Conservation (phyloP, 2,113 vertebrate species). For the Perca flavescens region DNA sequence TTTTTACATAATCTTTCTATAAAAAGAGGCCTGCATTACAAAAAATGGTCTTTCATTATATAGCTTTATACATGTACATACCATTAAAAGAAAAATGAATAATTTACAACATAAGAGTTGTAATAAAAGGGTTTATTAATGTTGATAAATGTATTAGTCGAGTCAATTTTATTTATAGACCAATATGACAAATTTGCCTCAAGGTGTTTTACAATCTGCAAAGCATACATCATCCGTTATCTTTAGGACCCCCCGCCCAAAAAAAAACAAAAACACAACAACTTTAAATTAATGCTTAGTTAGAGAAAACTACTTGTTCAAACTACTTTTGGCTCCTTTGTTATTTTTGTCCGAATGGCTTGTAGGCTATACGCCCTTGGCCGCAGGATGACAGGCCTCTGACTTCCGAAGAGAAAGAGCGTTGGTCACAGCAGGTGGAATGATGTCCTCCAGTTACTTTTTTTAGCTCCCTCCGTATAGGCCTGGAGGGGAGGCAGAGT, state of each 20-base stretch:
- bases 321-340: not conserved
- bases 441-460: not conserved
- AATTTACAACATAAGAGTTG: not conserved
- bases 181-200: not conserved
- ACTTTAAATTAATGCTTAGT: not conserved
- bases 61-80: not conserved
- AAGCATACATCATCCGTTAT: not conserved
- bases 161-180: not conserved
- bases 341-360: not conserved
- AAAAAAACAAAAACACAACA: not conserved
- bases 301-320: not conserved
- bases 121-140: not conserved
- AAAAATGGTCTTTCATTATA: not conserved
- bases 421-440: not conserved
- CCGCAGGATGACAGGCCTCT: not conserved
- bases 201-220: not conserved
- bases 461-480: fast-evolving
- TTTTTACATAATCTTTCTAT: too few species aligned
- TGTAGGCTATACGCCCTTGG: not conserved
- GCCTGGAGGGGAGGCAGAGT: not conserved
- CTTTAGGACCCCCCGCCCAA: too few species aligned
- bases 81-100: not conserved
- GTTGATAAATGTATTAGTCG: not conserved
- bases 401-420: not conserved
- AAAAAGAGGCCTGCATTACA: not conserved